Conservation (phyloP, 2,888 invertebrate species). For the Diarsia rubi region DNA sequence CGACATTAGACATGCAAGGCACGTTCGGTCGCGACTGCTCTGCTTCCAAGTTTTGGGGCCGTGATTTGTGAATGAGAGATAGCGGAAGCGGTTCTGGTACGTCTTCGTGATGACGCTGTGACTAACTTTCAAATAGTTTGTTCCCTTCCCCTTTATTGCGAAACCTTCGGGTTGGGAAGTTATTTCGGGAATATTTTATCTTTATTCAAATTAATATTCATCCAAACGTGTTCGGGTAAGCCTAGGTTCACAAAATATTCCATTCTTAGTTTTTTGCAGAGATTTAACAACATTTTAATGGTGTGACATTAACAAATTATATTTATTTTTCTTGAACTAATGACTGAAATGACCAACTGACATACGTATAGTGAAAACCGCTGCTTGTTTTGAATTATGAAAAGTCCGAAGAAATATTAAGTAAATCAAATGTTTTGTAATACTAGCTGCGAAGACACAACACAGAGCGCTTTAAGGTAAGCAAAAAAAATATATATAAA, state of each 20-base stretch:
- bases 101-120: constrained; percentile 11
- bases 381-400: not conserved
- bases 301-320: not conserved
- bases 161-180: not conserved
- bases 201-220: not conserved
- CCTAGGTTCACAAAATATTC: not conserved
- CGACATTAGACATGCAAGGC: constrained; percentile 85
- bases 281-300: not conserved
- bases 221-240: not conserved
- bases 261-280: not conserved
- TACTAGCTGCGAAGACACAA: not conserved
- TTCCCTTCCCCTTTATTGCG: not conserved
- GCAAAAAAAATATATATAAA: no score
- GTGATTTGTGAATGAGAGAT: constrained; percentile 67
- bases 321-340: no score
- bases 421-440: not conserved
- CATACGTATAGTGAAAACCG: no score
- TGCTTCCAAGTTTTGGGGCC: constrained; percentile 71
- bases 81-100: constrained; percentile 63
- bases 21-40: constrained; percentile 83
- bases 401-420: no score
- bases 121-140: constrained; percentile 25
- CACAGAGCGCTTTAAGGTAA: not conserved
- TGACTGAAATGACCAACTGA: no score
- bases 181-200: not conserved